Evolutionary conservation across 2,113 vertebrate genomes (phyloP).

Genomic region (Corythornis madagascariensis): DNA sequence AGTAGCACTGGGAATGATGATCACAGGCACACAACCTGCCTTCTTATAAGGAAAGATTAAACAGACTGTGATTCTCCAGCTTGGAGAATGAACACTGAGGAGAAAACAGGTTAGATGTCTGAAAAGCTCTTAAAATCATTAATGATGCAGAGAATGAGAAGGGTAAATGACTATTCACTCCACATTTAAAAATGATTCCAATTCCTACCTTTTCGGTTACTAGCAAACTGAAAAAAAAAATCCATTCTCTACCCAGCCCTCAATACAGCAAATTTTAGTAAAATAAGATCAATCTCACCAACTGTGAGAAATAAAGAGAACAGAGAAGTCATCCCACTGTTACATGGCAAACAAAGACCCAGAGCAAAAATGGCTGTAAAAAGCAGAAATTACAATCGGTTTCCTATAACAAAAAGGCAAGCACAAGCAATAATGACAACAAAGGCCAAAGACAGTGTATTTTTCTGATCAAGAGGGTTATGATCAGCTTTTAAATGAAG

Average conservation of each 20-base stretch:
- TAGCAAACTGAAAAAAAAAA: neutral
- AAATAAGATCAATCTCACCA: neutral
- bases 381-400: neutral
- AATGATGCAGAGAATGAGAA: neutral
- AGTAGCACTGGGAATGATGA: neutral
- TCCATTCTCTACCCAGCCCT: neutral
- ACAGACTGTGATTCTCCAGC: neutral
- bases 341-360: neutral
- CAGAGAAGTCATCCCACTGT: neutral
- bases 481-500: neutral
- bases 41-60: neutral
- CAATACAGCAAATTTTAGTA: neutral
- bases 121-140: neutral
- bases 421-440: neutral
- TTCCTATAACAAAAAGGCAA: neutral
- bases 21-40: neutral
- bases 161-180: neutral
- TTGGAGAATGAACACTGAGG: neutral
- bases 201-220: neutral
- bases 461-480: neutral
- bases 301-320: neutral
- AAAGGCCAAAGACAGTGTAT: accelerated
- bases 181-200: neutral
- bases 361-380: neutral
- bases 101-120: neutral